Evolutionary conservation across 1,140 invertebrate species (phyloP).

Genomic region (Drosophila nannoptera): DNA sequence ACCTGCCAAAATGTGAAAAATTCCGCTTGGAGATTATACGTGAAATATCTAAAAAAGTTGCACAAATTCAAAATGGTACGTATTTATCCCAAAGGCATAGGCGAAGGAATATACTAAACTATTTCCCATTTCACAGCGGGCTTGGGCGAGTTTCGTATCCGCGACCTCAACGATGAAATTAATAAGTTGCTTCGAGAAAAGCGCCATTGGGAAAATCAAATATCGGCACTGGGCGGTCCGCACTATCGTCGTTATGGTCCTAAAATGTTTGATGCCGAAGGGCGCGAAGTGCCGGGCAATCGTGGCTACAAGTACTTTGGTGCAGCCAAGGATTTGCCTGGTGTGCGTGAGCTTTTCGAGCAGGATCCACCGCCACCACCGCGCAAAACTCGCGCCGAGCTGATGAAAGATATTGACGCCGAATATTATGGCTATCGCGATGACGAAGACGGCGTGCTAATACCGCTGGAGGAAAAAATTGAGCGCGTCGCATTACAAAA

Average conservation of each 20-base stretch:
- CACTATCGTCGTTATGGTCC: slow-evolving; percentile 96
- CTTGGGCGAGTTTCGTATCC: slow-evolving; percentile 97
- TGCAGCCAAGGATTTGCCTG: slow-evolving; percentile 98
- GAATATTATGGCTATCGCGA: slow-evolving; percentile 99
- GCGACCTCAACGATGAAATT: slow-evolving; percentile 99
- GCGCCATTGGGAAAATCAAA: slow-evolving; percentile 98
- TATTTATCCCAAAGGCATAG: neutral
- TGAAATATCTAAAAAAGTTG: slow-evolving; percentile 99
- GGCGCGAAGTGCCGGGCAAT: slow-evolving; percentile 98
- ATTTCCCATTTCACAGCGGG: slow-evolving; percentile 85
- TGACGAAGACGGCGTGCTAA: slow-evolving; percentile 97
- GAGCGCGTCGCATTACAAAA: slow-evolving; percentile 86
- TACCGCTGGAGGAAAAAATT: slow-evolving; percentile 91
- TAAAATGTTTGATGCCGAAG: slow-evolving; percentile 96
- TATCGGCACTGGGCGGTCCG: slow-evolving; percentile 95
- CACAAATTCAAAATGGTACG: slow-evolving; percentile 97
- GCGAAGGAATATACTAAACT: neutral
- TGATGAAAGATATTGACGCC: slow-evolving; percentile 98
- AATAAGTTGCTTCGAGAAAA: slow-evolving; percentile 98
- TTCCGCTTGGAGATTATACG: slow-evolving; percentile 97
- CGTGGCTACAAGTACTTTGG: slow-evolving; percentile 99
- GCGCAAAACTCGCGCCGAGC: slow-evolving; percentile 94
- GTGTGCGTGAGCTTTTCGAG: slow-evolving; percentile 98
- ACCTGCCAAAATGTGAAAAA: slow-evolving; percentile 94
- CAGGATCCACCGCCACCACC: slow-evolving; percentile 94